Evolutionary conservation across 2,888 invertebrate genomes (phyloP).

Genomic region (Aplocera efformata): DNA sequence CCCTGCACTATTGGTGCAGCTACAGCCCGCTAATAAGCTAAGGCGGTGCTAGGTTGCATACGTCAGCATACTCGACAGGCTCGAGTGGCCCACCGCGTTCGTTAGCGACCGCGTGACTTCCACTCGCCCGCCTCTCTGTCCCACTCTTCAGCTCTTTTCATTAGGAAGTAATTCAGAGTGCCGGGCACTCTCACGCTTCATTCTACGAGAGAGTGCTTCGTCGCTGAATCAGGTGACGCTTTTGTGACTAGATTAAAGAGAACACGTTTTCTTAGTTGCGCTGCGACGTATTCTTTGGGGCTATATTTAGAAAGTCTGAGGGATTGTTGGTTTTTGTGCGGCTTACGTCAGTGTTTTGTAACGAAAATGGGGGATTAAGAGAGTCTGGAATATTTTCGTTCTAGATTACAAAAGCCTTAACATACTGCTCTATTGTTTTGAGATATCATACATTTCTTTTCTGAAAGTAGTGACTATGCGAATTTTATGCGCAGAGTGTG

Average conservation of each 20-base stretch:
- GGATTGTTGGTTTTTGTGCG: slow-evolving; percentile 26
- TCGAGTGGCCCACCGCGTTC: slow-evolving; percentile 69
- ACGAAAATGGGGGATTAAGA: too few relatives aligned
- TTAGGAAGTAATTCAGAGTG: slow-evolving; percentile 79
- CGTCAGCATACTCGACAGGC: slow-evolving; percentile 53
- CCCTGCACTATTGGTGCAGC: too few relatives aligned
- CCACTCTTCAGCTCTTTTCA: slow-evolving; percentile 76
- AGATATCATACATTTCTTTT: too few relatives aligned
- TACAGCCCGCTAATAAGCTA: slow-evolving; percentile 49
- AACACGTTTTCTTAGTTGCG: slow-evolving; percentile 66
- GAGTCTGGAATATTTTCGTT: too few relatives aligned
- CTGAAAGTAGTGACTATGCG: too few relatives aligned
- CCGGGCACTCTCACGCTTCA: slow-evolving; percentile 75
- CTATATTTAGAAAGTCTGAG: slow-evolving; percentile 65
- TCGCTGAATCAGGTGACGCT: slow-evolving; percentile 76
- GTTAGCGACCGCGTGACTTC: slow-evolving; percentile 73
- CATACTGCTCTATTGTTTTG: too few relatives aligned
- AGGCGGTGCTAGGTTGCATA: slow-evolving; percentile 36
- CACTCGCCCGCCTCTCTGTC: slow-evolving; percentile 54
- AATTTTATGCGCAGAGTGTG: too few relatives aligned
- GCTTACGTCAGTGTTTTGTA: slow-evolving; percentile 8
- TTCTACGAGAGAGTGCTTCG: slow-evolving; percentile 69
- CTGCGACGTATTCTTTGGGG: slow-evolving; percentile 51
- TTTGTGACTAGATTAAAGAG: slow-evolving; percentile 79
- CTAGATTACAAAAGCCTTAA: too few relatives aligned